A percentile compares a stretch with the other conserved stretches of the same genome.
phyloP scores from a whole-genome alignment of 2,888 invertebrate genomes.

The Plebejus melissa region DNA sequence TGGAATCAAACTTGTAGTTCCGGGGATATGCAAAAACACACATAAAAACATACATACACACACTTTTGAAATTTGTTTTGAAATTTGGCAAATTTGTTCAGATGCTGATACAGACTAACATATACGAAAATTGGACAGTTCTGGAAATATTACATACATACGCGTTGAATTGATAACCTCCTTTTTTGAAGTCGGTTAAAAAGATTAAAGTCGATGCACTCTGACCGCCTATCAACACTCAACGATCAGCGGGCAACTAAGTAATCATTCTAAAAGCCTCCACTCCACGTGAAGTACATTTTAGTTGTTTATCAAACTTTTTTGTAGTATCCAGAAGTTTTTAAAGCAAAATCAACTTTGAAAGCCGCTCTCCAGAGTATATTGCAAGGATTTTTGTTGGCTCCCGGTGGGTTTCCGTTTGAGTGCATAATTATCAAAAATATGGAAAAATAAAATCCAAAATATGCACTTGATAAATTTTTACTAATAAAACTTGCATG shows the following conservation, averaged over 20 bases:
- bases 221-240: neutral
- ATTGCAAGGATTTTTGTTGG: neutral
- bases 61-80: too few relatives aligned
- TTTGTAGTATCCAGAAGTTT: neutral
- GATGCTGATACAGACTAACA: too few relatives aligned
- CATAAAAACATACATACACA: too few relatives aligned
- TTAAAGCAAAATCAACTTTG: neutral
- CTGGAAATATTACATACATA: too few relatives aligned
- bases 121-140: too few relatives aligned
- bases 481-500: too few relatives aligned
- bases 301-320: constrained; percentile 2
- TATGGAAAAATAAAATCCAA: neutral
- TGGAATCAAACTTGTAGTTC: neutral
- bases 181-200: neutral
- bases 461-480: too few relatives aligned
- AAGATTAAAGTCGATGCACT: neutral
- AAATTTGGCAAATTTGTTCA: too few relatives aligned
- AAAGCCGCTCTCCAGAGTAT: neutral
- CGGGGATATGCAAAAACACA: too few relatives aligned
- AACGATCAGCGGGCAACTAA: constrained; percentile 4
- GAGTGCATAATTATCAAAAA: neutral
- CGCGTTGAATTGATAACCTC: too few relatives aligned
- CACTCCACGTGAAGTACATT: neutral
- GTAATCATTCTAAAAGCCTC: neutral
- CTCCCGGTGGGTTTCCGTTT: neutral